Percentiles rank a stretch among this genome's conserved stretches.
Evolutionary conservation across 1,140 invertebrate species (phyloP).

Genomic region (Trichomalopsis sarcophagae): DNA sequence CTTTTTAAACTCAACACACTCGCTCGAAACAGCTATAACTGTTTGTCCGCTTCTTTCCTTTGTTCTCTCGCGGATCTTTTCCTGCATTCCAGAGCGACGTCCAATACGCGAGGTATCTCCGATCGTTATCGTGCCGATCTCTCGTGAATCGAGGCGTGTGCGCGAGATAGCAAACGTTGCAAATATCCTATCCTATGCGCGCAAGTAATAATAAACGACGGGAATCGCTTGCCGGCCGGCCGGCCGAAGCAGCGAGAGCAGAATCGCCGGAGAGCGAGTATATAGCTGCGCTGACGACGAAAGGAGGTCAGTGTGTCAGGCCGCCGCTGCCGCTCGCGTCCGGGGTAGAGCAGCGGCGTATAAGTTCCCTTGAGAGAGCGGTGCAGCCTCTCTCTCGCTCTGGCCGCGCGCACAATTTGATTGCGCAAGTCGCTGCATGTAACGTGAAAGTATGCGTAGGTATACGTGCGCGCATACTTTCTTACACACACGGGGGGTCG

Average conservation of each 20-base stretch:
- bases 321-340: constrained; percentile 26
- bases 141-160: too few species aligned
- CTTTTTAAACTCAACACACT: background rate
- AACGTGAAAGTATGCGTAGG: constrained; percentile 53
- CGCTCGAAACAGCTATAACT: background rate
- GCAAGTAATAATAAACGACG: background rate
- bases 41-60: background rate
- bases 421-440: constrained; percentile 58
- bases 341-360: constrained; percentile 25
- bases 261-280: background rate
- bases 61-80: background rate
- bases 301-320: constrained; percentile 60
- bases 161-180: background rate
- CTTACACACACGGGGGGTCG: background rate
- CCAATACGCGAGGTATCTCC: background rate
- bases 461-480: background rate
- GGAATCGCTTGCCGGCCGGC: constrained; percentile 40
- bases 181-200: too few species aligned
- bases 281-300: constrained; percentile 19
- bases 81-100: background rate
- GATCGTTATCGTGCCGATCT: too few species aligned
- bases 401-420: constrained; percentile 37
- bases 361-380: background rate
- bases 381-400: constrained; percentile 34
- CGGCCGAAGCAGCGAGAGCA: background rate